Evolutionary conservation across 2,888 invertebrate species (phyloP).

Genomic region (Drosophila niveifrons): DNA sequence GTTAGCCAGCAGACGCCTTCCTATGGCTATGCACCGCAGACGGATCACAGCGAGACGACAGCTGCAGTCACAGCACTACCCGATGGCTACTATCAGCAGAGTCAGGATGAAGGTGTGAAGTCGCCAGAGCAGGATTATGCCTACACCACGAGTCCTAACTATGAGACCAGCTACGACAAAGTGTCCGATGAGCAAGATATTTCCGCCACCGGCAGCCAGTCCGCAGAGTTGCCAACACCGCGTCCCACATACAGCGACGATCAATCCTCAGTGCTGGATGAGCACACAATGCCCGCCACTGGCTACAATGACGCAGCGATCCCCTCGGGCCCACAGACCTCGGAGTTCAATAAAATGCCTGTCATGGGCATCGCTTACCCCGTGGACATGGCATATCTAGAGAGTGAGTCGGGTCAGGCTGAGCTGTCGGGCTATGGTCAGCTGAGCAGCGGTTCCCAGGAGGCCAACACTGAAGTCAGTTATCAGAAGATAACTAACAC

Average conservation of each 20-base stretch:
- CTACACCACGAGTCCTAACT: constrained; percentile 60
- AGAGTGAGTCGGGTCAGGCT: constrained; percentile 64
- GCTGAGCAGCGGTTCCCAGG: constrained; percentile 48
- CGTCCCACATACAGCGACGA: constrained; percentile 65
- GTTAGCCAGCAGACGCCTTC: constrained; percentile 74
- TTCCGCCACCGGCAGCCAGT: constrained; percentile 34
- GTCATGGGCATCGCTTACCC: constrained; percentile 83
- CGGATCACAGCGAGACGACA: constrained; percentile 75
- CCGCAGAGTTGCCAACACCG: constrained; percentile 47
- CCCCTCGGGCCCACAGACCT: constrained; percentile 71
- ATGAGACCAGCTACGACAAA: constrained; percentile 63
- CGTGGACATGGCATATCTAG: constrained; percentile 81
- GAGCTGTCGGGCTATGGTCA: constrained; percentile 54
- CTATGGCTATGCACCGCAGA: constrained; percentile 44
- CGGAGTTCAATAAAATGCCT: constrained; percentile 84
- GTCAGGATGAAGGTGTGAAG: constrained; percentile 56
- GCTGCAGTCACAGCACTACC: constrained; percentile 47
- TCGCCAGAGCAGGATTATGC: constrained; percentile 59
- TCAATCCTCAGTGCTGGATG: constrained; percentile 67
- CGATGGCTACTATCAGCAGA: constrained; percentile 50
- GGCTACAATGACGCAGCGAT: constrained; percentile 73
- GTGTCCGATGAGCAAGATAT: constrained; percentile 54
- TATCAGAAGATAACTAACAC: constrained; percentile 63
- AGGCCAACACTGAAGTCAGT: constrained; percentile 52
- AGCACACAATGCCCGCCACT: constrained; percentile 79